Percentiles rank a stretch among this genome's conserved stretches.
Conservation (phyloP, 2,113 vertebrate genomes). For the Oophaga pumilio region DNA sequence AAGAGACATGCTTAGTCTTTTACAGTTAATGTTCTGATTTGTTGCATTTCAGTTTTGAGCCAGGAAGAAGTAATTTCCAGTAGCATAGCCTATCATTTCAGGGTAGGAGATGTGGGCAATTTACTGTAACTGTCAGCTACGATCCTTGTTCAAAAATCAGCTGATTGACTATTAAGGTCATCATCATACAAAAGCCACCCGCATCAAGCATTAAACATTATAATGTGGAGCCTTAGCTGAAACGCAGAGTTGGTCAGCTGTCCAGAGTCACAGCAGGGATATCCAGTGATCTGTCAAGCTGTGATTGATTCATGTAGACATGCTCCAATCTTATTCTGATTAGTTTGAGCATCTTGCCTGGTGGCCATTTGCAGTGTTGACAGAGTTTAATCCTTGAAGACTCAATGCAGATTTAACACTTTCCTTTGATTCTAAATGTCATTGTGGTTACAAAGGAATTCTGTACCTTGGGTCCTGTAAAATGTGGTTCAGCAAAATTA, state of each 20-base stretch:
- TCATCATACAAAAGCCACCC: slow-evolving; percentile 73
- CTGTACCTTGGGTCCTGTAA: background rate
- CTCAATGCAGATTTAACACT: slow-evolving; percentile 65
- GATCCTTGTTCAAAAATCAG: slow-evolving; percentile 70
- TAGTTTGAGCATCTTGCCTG: slow-evolving; percentile 78
- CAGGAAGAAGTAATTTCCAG: slow-evolving; percentile 45
- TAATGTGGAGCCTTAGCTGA: slow-evolving; percentile 67
- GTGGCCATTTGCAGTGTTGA: slow-evolving; percentile 80
- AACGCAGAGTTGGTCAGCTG: slow-evolving; percentile 82
- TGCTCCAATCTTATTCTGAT: slow-evolving; percentile 75
- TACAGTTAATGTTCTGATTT: slow-evolving; percentile 52
- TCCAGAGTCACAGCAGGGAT: slow-evolving; percentile 76
- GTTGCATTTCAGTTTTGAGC: slow-evolving; percentile 41
- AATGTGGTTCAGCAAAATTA: slow-evolving; percentile 21
- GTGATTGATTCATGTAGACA: slow-evolving; percentile 94
- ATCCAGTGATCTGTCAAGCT: slow-evolving; percentile 85
- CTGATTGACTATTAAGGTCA: slow-evolving; percentile 86
- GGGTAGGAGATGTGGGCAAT: slow-evolving; percentile 71
- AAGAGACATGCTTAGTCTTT: slow-evolving; percentile 39
- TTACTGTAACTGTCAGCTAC: slow-evolving; percentile 73
- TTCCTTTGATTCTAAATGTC: slow-evolving; percentile 62
- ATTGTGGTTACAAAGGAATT: slow-evolving; percentile 57
- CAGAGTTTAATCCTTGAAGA: slow-evolving; percentile 72
- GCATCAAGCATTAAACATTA: slow-evolving; percentile 64
- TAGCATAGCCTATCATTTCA: slow-evolving; percentile 57